phyloP scores from a whole-genome alignment of 2,888 invertebrate genomes.

The Apoda limacodes region DNA sequence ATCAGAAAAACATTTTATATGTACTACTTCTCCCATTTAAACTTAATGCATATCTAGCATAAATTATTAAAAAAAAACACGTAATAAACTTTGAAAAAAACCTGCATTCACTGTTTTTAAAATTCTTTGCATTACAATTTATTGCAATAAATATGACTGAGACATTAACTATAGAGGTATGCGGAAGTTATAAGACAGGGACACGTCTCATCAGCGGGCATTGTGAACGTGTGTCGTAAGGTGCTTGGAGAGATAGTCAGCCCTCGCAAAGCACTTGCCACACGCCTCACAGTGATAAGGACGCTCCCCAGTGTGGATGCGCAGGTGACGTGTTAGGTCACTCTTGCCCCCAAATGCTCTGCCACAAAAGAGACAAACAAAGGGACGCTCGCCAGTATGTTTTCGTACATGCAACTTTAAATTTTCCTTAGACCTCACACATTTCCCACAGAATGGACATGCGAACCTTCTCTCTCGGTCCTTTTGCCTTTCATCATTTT shows the following conservation, averaged over 20 bases:
- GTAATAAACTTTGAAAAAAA: constrained; percentile 20
- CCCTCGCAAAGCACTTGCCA: constrained; percentile 91
- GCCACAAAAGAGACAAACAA: constrained; percentile 90
- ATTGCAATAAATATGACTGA: constrained; percentile 48
- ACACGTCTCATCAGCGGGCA: constrained; percentile 59
- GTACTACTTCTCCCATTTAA: too few species aligned
- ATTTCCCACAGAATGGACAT: constrained; percentile 91
- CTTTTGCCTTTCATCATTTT: constrained; percentile 62
- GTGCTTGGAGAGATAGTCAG: constrained; percentile 91
- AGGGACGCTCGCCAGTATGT: constrained; percentile 89
- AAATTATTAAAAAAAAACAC: too few species aligned
- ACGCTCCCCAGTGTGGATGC: constrained; percentile 90
- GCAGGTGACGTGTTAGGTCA: constrained; percentile 85
- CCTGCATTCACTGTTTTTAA: constrained; percentile 6
- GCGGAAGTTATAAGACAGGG: constrained; percentile 23
- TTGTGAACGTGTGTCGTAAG: constrained; percentile 90
- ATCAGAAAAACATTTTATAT: too few species aligned
- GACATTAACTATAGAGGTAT: constrained; percentile 37
- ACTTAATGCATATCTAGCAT: too few species aligned
- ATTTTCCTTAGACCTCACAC: constrained; percentile 90
- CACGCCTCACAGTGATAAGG: constrained; percentile 94
- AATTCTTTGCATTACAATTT: constrained; percentile 37
- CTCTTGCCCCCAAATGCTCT: constrained; percentile 91
- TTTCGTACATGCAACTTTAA: constrained; percentile 89
- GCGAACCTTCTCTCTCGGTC: constrained; percentile 84